A percentile compares a stretch with the other conserved stretches of the same genome.
Evolutionary conservation across 2,888 invertebrate species (phyloP).

Genomic region (Diarsia dahlii): DNA sequence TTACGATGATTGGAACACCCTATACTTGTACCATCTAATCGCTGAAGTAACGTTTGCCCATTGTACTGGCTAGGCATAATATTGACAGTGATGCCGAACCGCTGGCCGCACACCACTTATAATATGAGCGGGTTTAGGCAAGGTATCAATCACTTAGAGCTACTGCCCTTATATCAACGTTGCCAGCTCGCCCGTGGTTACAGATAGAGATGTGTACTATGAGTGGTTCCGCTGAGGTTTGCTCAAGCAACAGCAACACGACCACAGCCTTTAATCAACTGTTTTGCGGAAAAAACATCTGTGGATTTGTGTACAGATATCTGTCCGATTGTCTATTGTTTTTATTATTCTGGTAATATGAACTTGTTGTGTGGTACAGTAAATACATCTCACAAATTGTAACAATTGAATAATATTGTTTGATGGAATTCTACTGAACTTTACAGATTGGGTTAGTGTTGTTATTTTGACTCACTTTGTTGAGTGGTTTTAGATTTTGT

Average conservation of each 20-base stretch:
- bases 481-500: neutral
- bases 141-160: constrained; percentile 48
- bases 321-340: neutral
- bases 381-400: neutral
- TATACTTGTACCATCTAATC: neutral
- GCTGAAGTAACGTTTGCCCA: constrained; percentile 1
- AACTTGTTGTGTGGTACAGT: neutral
- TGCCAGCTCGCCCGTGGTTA: neutral
- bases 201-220: constrained; percentile 6
- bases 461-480: neutral
- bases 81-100: constrained; percentile 12
- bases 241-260: neutral
- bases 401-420: neutral
- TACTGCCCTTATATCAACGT: constrained; percentile 12
- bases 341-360: neutral
- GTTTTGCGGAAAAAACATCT: neutral
- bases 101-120: constrained; percentile 29
- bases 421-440: neutral
- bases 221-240: neutral
- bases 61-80: neutral
- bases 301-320: neutral
- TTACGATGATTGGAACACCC: constrained; percentile 1
- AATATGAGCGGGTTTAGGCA: constrained; percentile 20
- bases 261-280: neutral
- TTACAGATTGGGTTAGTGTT: neutral